Base-by-base conservation (phyloP, 30 jellyfish, hydroid and myxozoan species). In the Turritopsis dohrnii region DNA sequence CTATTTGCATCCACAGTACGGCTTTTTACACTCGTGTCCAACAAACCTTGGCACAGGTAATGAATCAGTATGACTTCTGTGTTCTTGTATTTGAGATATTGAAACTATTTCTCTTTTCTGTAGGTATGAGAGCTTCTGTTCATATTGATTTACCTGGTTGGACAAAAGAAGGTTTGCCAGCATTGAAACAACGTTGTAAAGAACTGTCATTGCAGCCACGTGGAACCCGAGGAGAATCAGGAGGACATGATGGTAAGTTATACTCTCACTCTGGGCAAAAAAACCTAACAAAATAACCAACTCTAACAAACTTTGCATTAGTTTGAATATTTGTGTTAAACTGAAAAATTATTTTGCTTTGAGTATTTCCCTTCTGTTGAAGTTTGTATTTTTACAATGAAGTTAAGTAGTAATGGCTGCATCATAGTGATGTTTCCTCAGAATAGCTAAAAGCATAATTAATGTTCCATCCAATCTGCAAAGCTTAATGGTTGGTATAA, bases 41-140 rank as follows among this genome's bases (percentile, higher is more conserved):
- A 79, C 86, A 7, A 79, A 79, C 86, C 79, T 79, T 31, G 86
- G 86, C 23, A 79, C 86, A 22, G 79, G 80, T 53, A 17, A 27
- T 18, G 22, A 69, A n/a, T 69, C 28, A 69, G 60, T 3, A 41
- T 13, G 5, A 41, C 13, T 13, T 41, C 9, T 41, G 5, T 41
- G 13, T 41, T 41, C 60, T 41, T 13, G 13, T 3, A 3, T 41
- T 41, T 41, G 60, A 3, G 9, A 3, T 41, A 3, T 41, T 41
- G 5, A 41, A 41, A 41, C 13, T 41, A 41, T 41, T 41, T 26
- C 8, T 17, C 29, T 66, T 26, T 8, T 8, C 76, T 66, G 27
- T 3, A 69, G 77, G 77, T 53, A 28, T 75, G 60, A 22, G 86
- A 79, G 86, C 86, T 23, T 79, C 86, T 24, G 86, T 79, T 21